Evolutionary conservation across 2,888 invertebrate genomes (phyloP), one percentile per base, ranked within the genome.

Genomic region (Pyrochroa serraticornis): DNA sequence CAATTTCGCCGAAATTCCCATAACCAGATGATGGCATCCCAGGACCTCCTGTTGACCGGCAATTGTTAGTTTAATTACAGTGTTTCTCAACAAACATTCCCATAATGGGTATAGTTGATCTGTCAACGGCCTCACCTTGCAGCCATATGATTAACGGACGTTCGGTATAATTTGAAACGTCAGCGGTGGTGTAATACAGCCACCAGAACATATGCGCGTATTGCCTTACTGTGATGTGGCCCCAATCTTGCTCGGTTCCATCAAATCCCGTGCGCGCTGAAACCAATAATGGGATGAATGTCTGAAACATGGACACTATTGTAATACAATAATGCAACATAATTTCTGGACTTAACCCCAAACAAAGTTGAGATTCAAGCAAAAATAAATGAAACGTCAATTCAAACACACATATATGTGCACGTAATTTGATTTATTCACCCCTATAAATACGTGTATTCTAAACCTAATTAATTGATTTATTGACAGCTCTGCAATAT

Each of bases 171-270:
- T 80, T 80, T 7, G 70, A 65, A 0, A 84, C 84, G 41, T 82
- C 73, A 1, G 86, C 85, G 0, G 85, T 87, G 9, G 89, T 88
- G 69, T 88, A 87, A 72, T 89, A 92, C 35, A 67, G 49, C 93
- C 93, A 94, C 84, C 91, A 94, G 77, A 94, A 93, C 88, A 92
- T 90, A 67, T 91, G 87, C 0, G 92, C 92, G 0, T 87, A 85
- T 2, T 83, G 82, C 0, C 92, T 83, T 0, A 93, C 89, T 54
- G 84, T 84, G 2, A 89, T 87, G 77, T 88, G 89, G 6, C 85
- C 89, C 86, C 87, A 92, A 71, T 88, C 87, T 79, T 92, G 90
- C 48, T 85, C 82, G 7, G 84, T 87, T 0, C 82, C 77, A 1
- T 87, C 88, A 64, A 87, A 86, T 14, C 76, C 76, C 39, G 69